Base-by-base conservation (phyloP, 2,797 vertebrate genomes). In the Artibeus jamaicensis region DNA sequence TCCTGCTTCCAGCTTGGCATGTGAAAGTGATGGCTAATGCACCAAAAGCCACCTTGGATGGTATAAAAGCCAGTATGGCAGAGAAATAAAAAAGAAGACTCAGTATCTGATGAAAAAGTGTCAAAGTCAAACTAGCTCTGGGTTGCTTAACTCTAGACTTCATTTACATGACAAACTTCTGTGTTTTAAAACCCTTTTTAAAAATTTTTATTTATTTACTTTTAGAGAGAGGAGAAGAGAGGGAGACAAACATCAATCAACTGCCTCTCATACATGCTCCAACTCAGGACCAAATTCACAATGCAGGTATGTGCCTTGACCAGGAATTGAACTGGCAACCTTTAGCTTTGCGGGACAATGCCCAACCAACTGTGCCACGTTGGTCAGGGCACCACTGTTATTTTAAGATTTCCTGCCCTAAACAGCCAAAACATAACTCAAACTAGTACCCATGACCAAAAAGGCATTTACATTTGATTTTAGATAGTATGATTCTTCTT, bases 381-480 rank as follows among this genome's bases (percentile, higher is more conserved):
- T 1, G 2, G 62, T n/a, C 62, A n/a, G 32, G 62, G 12, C 15
- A n/a, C 8, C 84, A 77, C 9, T 81, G n/a, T 67, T 79, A 74
- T 48, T 84, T 74, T 55, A 95, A 94, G 37, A 6, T 34, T 82
- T 89, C 90, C 53, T 88, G 22, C 22, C 77, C 65, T 86, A 71
- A 70, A 81, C 4, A 67, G 15, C 34, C 11, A 73, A 93, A 90
- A 93, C 46, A 93, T 57, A 93, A 68, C 8, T 16, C 50, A 79
- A 91, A 84, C 44, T 93, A 48, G 89, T 46, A 85, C 9, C 62
- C 3, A 67, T 12, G 6, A 70, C 24, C 29, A 91, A 86, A 86
- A 82, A 82, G 65, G 26, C 11, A 87, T 46, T 91, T 85, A 70
- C 32, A 70, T 68, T 88, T 94, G 26, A 53, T 93, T 94, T 91